phyloP scores from a whole-genome alignment of 2,888 invertebrate genomes.

The Drosophila sordidula region DNA sequence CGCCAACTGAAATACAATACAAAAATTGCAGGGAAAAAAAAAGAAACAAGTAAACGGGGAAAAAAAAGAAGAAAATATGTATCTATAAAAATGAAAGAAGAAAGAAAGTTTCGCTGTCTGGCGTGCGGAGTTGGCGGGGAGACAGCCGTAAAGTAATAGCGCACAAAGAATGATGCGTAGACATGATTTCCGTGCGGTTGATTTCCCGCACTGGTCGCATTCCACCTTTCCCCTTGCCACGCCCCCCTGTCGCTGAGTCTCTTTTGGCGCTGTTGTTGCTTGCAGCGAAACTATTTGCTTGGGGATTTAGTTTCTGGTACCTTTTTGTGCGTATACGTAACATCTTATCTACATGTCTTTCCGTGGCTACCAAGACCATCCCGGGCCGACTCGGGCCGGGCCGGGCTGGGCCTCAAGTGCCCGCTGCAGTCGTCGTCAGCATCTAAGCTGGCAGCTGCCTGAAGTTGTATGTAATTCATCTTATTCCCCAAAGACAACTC shows the following conservation, averaged over 20 bases:
- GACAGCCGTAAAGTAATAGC: slow-evolving; percentile 64
- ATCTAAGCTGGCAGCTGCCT: slow-evolving; percentile 64
- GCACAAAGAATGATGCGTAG: slow-evolving; percentile 82
- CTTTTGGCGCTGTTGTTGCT: slow-evolving; percentile 18
- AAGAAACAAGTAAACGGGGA: not conserved
- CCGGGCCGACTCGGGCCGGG: slow-evolving; percentile 1
- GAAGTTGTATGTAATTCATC: slow-evolving; percentile 82
- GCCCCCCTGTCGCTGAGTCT: not conserved
- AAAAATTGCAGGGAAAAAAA: slow-evolving; percentile 38
- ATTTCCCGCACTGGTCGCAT: slow-evolving; percentile 54
- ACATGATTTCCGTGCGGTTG: slow-evolving; percentile 82
- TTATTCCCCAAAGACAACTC: slow-evolving; percentile 77
- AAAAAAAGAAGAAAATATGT: slow-evolving; percentile 16
- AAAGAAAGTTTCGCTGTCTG: slow-evolving; percentile 20
- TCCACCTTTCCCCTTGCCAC: not conserved
- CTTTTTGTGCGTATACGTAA: slow-evolving; percentile 69
- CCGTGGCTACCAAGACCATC: slow-evolving; percentile 20
- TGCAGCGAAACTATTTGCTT: slow-evolving; percentile 74
- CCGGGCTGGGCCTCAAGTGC: too few species aligned
- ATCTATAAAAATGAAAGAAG: slow-evolving; percentile 18
- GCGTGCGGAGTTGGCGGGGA: not conserved
- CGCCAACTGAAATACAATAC: slow-evolving; percentile 59
- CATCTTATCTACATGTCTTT: slow-evolving; percentile 69
- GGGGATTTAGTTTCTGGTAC: slow-evolving; percentile 78
- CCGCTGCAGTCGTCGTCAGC: slow-evolving; percentile 40